A percentile compares a stretch with the other conserved stretches of the same genome.
Evolutionary conservation across 35 echinoderm and acorn worm genomes (phyloP).

Genomic region (Acanthaster planci): DNA sequence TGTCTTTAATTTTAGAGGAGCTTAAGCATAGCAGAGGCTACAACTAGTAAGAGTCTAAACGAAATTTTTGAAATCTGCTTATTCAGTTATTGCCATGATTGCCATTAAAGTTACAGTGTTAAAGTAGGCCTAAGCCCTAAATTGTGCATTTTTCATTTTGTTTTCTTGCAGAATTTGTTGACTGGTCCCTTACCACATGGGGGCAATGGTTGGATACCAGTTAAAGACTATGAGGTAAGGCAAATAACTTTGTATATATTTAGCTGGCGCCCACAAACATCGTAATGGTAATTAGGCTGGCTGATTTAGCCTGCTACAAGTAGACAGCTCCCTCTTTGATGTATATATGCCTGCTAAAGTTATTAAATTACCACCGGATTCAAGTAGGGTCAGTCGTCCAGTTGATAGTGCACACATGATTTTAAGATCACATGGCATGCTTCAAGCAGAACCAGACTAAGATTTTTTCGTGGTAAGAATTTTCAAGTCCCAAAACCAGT

Average conservation of each 20-base stretch:
- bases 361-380: not conserved
- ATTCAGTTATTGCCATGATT: too few relatives aligned
- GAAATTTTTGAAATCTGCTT: too few relatives aligned
- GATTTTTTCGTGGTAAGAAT: too few relatives aligned
- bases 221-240: constrained; percentile 14
- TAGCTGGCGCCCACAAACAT: not conserved
- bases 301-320: not conserved
- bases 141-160: not conserved
- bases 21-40: too few relatives aligned
- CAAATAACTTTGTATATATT: not conserved
- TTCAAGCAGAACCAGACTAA: too few relatives aligned
- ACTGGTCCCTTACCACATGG: not conserved
- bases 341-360: not conserved
- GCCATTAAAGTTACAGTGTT: too few relatives aligned
- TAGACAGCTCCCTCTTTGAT: not conserved
- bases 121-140: too few relatives aligned
- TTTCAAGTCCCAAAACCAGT: too few relatives aligned
- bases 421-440: not conserved
- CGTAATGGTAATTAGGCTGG: not conserved
- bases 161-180: not conserved
- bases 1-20: too few relatives aligned
- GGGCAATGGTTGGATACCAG: not conserved
- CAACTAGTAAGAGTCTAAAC: too few relatives aligned
- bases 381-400: not conserved
- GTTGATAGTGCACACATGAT: not conserved